A percentile compares a stretch with the other conserved stretches of the same genome.
Evolutionary conservation across 2,888 invertebrate species (phyloP).

Genomic region (Toxonevra muliebris): DNA sequence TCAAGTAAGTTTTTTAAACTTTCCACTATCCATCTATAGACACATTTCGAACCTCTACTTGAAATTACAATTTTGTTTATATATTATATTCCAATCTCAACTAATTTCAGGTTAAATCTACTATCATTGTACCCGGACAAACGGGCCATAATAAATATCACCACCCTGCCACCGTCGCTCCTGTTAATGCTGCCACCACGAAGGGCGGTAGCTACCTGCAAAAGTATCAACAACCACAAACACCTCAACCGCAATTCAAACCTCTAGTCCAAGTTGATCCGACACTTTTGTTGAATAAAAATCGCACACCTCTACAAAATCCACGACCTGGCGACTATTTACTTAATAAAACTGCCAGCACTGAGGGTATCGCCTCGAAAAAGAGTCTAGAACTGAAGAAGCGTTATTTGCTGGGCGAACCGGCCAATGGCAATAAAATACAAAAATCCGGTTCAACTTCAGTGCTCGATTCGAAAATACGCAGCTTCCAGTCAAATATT

Average conservation of each 20-base stretch:
- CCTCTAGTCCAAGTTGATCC: constrained; percentile 65
- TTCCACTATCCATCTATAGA: neutral
- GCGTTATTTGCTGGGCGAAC: constrained; percentile 81
- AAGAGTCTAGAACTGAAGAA: constrained; percentile 87
- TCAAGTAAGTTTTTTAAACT: constrained; percentile 66
- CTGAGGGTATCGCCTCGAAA: constrained; percentile 87
- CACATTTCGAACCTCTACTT: constrained; percentile 2
- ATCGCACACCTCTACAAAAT: constrained; percentile 67
- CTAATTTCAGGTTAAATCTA: constrained; percentile 57
- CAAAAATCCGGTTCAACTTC: constrained; percentile 86
- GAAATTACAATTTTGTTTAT: neutral
- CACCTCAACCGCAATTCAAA: constrained; percentile 62
- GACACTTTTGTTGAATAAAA: constrained; percentile 54
- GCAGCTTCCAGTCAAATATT: constrained; percentile 85
- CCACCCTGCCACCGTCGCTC: constrained; percentile 37
- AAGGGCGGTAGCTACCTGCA: constrained; percentile 55
- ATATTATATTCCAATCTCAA: neutral
- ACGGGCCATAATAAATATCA: constrained; percentile 38
- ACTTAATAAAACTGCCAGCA: constrained; percentile 83
- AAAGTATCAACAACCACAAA: constrained; percentile 52
- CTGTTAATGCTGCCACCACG: constrained; percentile 34
- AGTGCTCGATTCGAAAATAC: constrained; percentile 83
- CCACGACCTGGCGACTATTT: constrained; percentile 78
- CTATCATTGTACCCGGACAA: constrained; percentile 49
- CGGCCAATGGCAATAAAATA: constrained; percentile 73